These are phyloP conservation scores for Babyrousa celebensis DNA, from an alignment of 2,797 vertebrate genomes.

Conservation along the genomic window DNA sequence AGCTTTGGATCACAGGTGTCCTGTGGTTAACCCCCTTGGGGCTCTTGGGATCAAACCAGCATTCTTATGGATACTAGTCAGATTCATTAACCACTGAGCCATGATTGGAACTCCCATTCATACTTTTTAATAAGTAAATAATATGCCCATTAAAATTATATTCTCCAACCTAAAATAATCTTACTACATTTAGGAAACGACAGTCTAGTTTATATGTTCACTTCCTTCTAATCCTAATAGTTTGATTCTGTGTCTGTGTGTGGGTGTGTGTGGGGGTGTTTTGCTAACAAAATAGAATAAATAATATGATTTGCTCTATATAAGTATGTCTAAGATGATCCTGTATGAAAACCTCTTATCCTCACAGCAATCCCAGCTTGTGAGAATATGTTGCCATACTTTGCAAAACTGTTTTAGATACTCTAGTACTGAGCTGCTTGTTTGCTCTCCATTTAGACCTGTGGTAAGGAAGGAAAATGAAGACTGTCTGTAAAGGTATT, in stretches of 20 bases:
- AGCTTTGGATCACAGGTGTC: neutral
- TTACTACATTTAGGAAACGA: neutral
- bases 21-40: neutral
- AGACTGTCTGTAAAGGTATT: neutral
- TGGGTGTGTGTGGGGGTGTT: neutral
- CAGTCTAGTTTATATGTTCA: neutral
- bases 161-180: neutral
- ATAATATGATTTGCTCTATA: neutral
- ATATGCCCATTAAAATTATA: neutral
- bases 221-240: slow-evolving; percentile 4
- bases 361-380: neutral
- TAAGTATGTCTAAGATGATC: neutral
- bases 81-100: too few species aligned
- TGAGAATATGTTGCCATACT: neutral
- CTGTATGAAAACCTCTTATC: neutral
- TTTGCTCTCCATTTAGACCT: neutral
- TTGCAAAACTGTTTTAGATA: neutral
- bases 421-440: neutral
- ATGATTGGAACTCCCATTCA: neutral
- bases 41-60: too few species aligned
- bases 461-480: neutral
- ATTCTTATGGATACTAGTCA: too few species aligned
- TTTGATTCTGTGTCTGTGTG: neutral
- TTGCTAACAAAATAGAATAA: slow-evolving; percentile 27
- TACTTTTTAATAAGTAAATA: neutral